Evolutionary conservation across 1,140 invertebrate species (phyloP).

Genomic region (Bombus huntii): DNA sequence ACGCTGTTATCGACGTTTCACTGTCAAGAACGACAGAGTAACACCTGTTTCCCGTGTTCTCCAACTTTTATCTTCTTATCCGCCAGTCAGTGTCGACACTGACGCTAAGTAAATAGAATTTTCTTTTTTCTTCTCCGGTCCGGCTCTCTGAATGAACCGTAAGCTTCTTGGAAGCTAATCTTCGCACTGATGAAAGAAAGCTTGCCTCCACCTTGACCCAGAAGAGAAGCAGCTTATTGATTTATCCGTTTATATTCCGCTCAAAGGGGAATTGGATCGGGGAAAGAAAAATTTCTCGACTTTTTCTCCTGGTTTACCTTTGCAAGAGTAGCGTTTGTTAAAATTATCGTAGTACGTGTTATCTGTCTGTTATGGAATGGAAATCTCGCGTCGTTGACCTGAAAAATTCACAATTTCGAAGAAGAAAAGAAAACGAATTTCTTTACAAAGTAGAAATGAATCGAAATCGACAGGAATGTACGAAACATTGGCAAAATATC

Average conservation of each 20-base stretch:
- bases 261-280: too few relatives aligned
- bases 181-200: background rate
- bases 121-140: background rate
- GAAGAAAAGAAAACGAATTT: too few relatives aligned
- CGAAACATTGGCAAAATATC: background rate
- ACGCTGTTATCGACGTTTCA: constrained; percentile 37
- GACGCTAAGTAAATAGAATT: background rate
- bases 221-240: constrained; percentile 4
- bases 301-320: too few relatives aligned
- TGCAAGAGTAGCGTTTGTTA: too few relatives aligned
- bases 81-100: background rate
- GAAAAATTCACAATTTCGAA: too few relatives aligned
- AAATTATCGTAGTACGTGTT: too few relatives aligned
- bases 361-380: too few relatives aligned
- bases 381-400: too few relatives aligned
- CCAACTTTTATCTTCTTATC: background rate
- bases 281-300: too few relatives aligned
- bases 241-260: constrained; percentile 5
- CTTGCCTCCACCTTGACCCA: constrained; percentile 21
- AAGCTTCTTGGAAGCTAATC: background rate
- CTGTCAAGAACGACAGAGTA: constrained; percentile 20
- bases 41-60: constrained; percentile 13
- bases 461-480: too few relatives aligned
- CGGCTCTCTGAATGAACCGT: background rate
- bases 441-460: too few relatives aligned